Conservation (phyloP, 1,140 invertebrate genomes). For the Trissolcus basalis region DNA sequence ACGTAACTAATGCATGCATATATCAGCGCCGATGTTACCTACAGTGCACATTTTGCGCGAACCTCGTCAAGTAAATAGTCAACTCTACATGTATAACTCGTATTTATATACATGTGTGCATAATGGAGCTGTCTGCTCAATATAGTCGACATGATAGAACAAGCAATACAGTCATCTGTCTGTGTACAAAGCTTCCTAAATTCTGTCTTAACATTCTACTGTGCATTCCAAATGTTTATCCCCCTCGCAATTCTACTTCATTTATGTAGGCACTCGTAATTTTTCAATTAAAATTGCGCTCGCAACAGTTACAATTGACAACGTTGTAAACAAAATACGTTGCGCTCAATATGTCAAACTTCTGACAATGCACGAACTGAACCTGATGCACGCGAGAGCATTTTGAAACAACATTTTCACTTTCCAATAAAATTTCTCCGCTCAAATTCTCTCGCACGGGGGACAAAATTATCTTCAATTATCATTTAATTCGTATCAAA, state of each 20-base stretch:
- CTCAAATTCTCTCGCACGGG: too few relatives aligned
- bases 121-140: slow-evolving; percentile 62
- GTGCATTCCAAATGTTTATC: slow-evolving; percentile 57
- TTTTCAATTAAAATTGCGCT: slow-evolving; percentile 49
- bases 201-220: slow-evolving; percentile 53
- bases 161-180: slow-evolving; percentile 62
- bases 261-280: slow-evolving; percentile 38
- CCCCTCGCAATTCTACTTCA: slow-evolving; percentile 43
- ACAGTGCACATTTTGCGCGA: slow-evolving; percentile 62
- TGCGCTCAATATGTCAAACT: background rate
- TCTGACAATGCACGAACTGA: too few relatives aligned
- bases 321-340: slow-evolving; percentile 22
- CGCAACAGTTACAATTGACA: slow-evolving; percentile 20
- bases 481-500: too few relatives aligned
- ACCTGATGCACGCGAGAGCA: too few relatives aligned
- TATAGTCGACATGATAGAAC: slow-evolving; percentile 62
- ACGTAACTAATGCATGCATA: slow-evolving; percentile 70
- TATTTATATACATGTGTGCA: slow-evolving; percentile 63
- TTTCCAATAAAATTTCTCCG: too few relatives aligned
- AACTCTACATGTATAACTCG: slow-evolving; percentile 63
- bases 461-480: too few relatives aligned
- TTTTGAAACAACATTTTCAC: too few relatives aligned
- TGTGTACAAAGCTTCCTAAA: slow-evolving; percentile 61
- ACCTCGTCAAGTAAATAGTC: slow-evolving; percentile 63
- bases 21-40: slow-evolving; percentile 66